Percentiles rank a stretch among this genome's conserved stretches.
These are phyloP conservation scores for Leptopilina clavipes DNA, from an alignment of 1,140 invertebrate genomes.

Conservation along the genomic window DNA sequence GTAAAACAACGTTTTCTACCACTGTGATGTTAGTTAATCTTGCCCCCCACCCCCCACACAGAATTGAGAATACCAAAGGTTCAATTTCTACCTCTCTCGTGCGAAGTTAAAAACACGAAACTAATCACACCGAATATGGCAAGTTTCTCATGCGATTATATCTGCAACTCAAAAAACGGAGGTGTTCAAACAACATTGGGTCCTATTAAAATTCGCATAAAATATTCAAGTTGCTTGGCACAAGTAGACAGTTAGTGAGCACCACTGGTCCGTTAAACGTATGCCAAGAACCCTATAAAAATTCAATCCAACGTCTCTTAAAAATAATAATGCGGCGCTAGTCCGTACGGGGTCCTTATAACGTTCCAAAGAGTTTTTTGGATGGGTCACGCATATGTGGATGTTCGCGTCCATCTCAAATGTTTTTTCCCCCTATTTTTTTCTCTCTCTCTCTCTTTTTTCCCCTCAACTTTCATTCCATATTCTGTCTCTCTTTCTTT, in stretches of 20 bases:
- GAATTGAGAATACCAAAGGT: no score
- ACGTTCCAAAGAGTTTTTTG: conserved; percentile 42
- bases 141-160: conserved; percentile 51
- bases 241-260: conserved; percentile 44
- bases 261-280: conserved; percentile 53
- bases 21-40: no score
- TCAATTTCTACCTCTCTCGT: no score
- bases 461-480: conserved; percentile 4
- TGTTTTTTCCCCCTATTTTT: conserved; percentile 7
- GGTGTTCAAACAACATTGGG: conserved; percentile 47
- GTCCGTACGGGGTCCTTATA: conserved; percentile 52
- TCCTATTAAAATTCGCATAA: conserved; percentile 54
- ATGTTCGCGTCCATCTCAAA: conserved; percentile 39
- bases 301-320: conserved; percentile 61
- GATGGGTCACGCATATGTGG: conserved; percentile 42
- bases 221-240: conserved; percentile 42
- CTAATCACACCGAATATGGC: background rate
- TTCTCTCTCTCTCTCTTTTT: conserved; percentile 8
- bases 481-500: conserved; percentile 32
- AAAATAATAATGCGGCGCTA: conserved; percentile 62
- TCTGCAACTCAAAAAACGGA: conserved; percentile 15
- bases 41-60: no score
- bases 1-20: no score
- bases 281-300: conserved; percentile 62
- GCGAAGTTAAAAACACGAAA: no score